These are phyloP conservation scores for Papilio xuthus DNA, from an alignment of 1,140 invertebrate genomes.

Conservation along the genomic window DNA sequence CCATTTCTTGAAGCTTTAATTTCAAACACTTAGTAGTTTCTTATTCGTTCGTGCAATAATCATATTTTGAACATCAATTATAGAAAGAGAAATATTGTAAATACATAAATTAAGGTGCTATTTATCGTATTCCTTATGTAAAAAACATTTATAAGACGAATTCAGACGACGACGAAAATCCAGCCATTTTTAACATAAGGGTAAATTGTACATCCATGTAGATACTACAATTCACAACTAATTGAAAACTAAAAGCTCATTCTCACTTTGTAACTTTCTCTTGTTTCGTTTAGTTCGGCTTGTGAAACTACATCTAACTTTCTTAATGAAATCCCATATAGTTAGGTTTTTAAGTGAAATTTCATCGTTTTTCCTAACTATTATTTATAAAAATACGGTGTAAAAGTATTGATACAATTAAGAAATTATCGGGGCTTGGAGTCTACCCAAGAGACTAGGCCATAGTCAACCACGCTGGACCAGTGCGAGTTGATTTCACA, in stretches of 20 bases:
- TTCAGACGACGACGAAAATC: no score
- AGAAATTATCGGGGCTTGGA: no score
- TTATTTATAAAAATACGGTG: no score
- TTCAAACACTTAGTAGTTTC: neutral
- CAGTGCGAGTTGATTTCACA: no score
- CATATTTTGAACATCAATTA: no score
- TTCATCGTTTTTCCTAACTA: neutral
- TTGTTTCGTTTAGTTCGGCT: conserved; percentile 4
- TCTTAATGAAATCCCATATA: conserved; percentile 7
- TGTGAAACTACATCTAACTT: neutral
- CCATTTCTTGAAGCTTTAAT: conserved; percentile 28
- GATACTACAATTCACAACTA: neutral
- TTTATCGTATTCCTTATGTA: no score
- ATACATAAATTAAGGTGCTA: neutral
- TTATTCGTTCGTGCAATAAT: neutral
- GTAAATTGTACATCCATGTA: neutral
- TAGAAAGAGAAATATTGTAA: no score
- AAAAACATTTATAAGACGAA: no score
- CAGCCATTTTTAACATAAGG: neutral
- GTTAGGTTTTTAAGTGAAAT: neutral
- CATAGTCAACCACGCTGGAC: no score
- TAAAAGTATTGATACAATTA: no score
- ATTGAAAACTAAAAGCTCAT: conserved; percentile 12
- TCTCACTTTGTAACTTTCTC: conserved; percentile 14
- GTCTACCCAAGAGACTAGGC: no score